A percentile compares a stretch with the other conserved stretches of the same genome.
These are phyloP conservation scores for Tinea trinotella DNA, from an alignment of 2,888 invertebrate species.

Conservation along the genomic window DNA sequence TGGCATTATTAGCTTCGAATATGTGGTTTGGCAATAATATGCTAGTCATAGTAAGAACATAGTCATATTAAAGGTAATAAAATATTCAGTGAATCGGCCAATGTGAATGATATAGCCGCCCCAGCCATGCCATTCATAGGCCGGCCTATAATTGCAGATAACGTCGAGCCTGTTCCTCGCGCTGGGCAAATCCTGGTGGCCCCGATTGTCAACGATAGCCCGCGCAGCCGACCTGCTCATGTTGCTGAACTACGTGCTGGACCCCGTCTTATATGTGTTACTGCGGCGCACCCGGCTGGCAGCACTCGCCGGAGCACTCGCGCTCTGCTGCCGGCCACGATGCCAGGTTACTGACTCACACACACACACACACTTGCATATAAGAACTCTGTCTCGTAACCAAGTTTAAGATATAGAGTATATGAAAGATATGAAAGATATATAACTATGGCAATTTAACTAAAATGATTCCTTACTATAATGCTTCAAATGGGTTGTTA, in stretches of 20 bases:
- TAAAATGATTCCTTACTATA: too few relatives aligned
- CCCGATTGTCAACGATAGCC: constrained; percentile 48
- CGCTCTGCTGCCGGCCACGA: not conserved
- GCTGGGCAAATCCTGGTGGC: constrained; percentile 42
- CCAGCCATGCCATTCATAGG: too few relatives aligned
- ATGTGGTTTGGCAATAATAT: not conserved
- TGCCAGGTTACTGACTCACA: not conserved
- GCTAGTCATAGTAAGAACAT: constrained; percentile 27
- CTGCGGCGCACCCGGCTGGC: constrained; percentile 64
- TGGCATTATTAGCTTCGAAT: too few relatives aligned
- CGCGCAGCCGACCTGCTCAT: constrained; percentile 80
- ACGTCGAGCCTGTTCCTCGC: constrained; percentile 68
- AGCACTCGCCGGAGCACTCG: constrained; percentile 26
- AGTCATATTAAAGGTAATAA: too few relatives aligned
- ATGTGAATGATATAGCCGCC: too few relatives aligned
- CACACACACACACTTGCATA: not conserved
- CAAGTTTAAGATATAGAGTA: not conserved
- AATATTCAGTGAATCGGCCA: too few relatives aligned
- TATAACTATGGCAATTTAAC: too few relatives aligned
- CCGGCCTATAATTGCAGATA: constrained; percentile 44
- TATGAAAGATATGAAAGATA: too few relatives aligned
- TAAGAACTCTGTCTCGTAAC: not conserved
- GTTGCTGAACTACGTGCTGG: constrained; percentile 85
- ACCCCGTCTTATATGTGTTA: constrained; percentile 87
- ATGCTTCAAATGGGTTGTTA: too few relatives aligned